phyloP scores from a whole-genome alignment of 37 sponge, comb jelly and placozoan species.

The Chondrosia reniformis region DNA sequence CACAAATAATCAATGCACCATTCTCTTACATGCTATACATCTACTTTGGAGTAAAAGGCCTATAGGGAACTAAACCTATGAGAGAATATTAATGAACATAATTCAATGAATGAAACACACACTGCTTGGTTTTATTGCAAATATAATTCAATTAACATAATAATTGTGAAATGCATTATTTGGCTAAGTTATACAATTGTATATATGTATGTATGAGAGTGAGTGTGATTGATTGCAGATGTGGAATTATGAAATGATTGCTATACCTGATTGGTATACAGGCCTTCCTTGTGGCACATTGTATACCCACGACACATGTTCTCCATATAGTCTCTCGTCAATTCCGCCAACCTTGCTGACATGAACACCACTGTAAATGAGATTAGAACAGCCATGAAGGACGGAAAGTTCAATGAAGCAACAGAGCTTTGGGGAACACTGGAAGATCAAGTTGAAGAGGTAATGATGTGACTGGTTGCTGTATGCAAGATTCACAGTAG shows the following conservation, averaged over 20 bases:
- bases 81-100: too few relatives aligned
- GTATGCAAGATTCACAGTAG: too few relatives aligned
- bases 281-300: not conserved
- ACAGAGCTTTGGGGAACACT: conserved; percentile 48
- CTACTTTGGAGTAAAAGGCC: too few relatives aligned
- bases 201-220: conserved; percentile 4
- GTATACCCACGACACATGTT: not conserved
- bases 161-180: not conserved
- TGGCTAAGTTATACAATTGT: not conserved
- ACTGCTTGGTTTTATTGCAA: too few relatives aligned
- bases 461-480: not conserved
- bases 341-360: conserved; percentile 14
- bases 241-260: not conserved
- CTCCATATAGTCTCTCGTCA: conserved; percentile 58
- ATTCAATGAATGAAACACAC: too few relatives aligned
- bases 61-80: too few relatives aligned
- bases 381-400: conserved; percentile 30
- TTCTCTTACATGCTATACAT: too few relatives aligned
- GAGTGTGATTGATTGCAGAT: not conserved
- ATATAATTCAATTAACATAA: too few relatives aligned
- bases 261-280: not conserved
- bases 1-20: too few relatives aligned
- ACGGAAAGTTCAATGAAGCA: conserved; percentile 24
- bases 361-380: conserved; percentile 8
- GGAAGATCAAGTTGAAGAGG: conserved; percentile 37